Conservation (phyloP, 2,888 invertebrate genomes). For the Lagria hirta region DNA sequence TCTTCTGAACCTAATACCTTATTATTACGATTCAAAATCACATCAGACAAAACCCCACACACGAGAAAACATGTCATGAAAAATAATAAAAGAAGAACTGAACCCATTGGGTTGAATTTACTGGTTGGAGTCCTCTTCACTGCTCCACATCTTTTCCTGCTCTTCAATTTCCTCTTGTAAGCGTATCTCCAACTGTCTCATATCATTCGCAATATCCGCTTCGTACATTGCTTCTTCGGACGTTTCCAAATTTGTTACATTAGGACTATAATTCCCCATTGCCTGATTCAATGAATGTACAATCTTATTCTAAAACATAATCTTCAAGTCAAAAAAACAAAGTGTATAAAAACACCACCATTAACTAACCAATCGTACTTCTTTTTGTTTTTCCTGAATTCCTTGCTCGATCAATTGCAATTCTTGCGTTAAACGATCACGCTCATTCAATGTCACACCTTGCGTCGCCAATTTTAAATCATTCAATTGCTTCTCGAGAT, state of each 20-base stretch:
- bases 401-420: conserved; percentile 64
- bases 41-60: conserved; percentile 27
- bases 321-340: conserved; percentile 2
- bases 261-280: conserved; percentile 40
- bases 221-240: conserved; percentile 63
- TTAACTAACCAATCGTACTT: conserved; percentile 55
- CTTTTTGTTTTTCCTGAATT: conserved; percentile 63
- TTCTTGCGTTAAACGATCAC: conserved; percentile 62
- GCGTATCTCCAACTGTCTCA: conserved; percentile 64
- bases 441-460: conserved; percentile 57
- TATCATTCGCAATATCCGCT: conserved; percentile 67
- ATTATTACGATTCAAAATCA: conserved; percentile 24
- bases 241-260: conserved; percentile 32
- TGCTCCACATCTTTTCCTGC: conserved; percentile 64
- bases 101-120: conserved; percentile 53
- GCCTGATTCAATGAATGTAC: conserved; percentile 48
- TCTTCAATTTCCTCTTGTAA: conserved; percentile 69
- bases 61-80: conserved; percentile 33
- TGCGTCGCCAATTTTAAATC: conserved; percentile 61
- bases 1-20: conserved; percentile 31
- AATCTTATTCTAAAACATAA: conserved; percentile 50
- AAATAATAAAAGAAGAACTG: conserved; percentile 35
- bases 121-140: conserved; percentile 58
- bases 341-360: background rate
- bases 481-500: conserved; percentile 63